A percentile compares a stretch with the other conserved stretches of the same genome.
Evolutionary conservation across 2,797 vertebrate genomes (phyloP).

Genomic region (Urosaurus nigricauda): DNA sequence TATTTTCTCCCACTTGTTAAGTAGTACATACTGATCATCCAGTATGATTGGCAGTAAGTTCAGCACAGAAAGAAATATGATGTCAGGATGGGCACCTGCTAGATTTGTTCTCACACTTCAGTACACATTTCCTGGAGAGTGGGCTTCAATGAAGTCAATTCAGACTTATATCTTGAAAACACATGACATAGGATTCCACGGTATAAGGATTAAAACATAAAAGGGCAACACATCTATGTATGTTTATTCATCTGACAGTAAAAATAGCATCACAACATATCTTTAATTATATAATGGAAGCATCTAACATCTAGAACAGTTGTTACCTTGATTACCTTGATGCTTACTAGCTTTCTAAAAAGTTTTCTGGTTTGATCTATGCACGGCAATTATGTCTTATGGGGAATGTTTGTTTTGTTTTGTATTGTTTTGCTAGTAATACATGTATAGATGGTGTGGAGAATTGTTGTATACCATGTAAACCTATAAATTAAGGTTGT

Average conservation of each 20-base stretch:
- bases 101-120: background rate
- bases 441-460: background rate
- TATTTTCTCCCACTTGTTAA: background rate
- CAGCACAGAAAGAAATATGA: constrained; percentile 9
- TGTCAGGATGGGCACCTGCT: background rate
- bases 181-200: background rate
- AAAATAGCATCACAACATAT: background rate
- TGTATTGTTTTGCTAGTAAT: background rate
- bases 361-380: background rate
- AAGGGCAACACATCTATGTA: background rate
- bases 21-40: constrained; percentile 3
- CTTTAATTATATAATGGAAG: background rate
- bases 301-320: background rate
- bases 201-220: background rate
- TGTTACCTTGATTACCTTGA: background rate
- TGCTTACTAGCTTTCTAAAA: background rate
- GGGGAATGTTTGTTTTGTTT: no score
- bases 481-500: background rate
- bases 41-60: background rate
- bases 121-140: background rate
- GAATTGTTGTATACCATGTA: background rate
- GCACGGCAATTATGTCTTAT: background rate
- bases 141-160: background rate
- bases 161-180: background rate
- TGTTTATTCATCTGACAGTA: background rate